A percentile compares a stretch with the other conserved stretches of the same genome.
Evolutionary conservation across 2,888 invertebrate species (phyloP).

Genomic region (Drosophila kanekoi): DNA sequence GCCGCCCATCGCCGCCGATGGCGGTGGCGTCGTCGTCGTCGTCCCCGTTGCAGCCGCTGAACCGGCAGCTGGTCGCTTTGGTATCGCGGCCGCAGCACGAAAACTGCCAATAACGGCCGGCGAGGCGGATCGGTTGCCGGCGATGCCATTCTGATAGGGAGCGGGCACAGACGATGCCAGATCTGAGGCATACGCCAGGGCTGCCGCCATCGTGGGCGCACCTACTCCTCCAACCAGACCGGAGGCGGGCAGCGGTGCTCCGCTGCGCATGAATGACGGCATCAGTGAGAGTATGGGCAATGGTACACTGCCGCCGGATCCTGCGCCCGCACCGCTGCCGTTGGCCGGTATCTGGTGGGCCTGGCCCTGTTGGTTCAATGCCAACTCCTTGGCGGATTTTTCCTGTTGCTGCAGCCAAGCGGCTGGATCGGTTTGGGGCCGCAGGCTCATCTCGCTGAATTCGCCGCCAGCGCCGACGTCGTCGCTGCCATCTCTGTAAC

Average conservation of each 20-base stretch:
- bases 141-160: conserved; percentile 82
- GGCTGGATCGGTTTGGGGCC: conserved; percentile 84
- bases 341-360: conserved; percentile 84
- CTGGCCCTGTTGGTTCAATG: conserved; percentile 85
- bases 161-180: conserved; percentile 57
- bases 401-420: conserved; percentile 85
- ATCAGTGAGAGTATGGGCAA: conserved; percentile 91
- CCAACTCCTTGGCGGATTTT: conserved; percentile 83
- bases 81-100: conserved; percentile 79
- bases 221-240: conserved; percentile 50
- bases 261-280: conserved; percentile 89
- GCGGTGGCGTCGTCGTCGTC: conserved; percentile 42
- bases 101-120: conserved; percentile 72
- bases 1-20: conserved; percentile 13
- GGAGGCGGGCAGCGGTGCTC: conserved; percentile 73
- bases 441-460: conserved; percentile 81
- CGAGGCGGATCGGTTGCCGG: conserved; percentile 52
- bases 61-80: conserved; percentile 81
- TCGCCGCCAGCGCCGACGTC: conserved; percentile 71
- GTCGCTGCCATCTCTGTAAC: conserved; percentile 85
- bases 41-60: too few relatives aligned
- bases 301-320: conserved; percentile 85
- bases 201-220: conserved; percentile 57
- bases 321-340: conserved; percentile 51
- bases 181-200: conserved; percentile 52